These are phyloP conservation scores for Fragum whitleyi DNA, from an alignment of 2,888 invertebrate species.

Conservation along the genomic window DNA sequence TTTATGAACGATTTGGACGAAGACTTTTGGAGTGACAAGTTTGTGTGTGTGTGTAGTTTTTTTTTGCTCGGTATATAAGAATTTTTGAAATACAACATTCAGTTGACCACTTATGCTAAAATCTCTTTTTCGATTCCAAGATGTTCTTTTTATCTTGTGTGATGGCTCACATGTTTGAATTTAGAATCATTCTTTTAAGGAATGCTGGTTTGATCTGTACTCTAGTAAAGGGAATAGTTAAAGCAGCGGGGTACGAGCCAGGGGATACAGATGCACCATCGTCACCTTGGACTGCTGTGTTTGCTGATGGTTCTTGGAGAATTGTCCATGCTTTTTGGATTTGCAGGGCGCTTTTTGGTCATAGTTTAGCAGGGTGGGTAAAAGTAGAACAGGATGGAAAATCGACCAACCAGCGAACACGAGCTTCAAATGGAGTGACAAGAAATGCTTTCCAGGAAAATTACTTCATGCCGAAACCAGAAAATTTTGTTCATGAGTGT, in stretches of 20 bases:
- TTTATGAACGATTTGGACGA: too few relatives aligned
- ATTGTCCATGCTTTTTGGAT: conserved; percentile 64
- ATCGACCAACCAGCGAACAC: conserved; percentile 28
- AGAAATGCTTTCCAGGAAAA: conserved; percentile 63
- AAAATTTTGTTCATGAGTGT: conserved; percentile 60
- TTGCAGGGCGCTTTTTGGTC: conserved; percentile 60
- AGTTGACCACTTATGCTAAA: too few relatives aligned
- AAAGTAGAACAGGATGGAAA: conserved; percentile 59
- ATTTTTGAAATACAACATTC: too few relatives aligned
- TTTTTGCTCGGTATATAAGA: too few relatives aligned
- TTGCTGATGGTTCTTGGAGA: conserved; percentile 56
- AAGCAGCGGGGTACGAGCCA: conserved; percentile 58
- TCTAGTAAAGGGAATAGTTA: conserved; percentile 53
- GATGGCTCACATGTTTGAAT: too few relatives aligned
- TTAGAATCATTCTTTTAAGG: too few relatives aligned
- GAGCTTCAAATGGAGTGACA: conserved; percentile 39
- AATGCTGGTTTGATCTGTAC: conserved; percentile 47
- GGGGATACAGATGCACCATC: conserved; percentile 42
- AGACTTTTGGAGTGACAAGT: too few relatives aligned
- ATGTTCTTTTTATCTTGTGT: too few relatives aligned
- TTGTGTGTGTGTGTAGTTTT: too few relatives aligned
- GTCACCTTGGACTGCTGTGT: conserved; percentile 55
- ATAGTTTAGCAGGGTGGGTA: conserved; percentile 60
- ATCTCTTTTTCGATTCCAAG: too few relatives aligned
- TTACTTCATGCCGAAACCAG: conserved; percentile 65